These are phyloP conservation scores for Platysteira castanea DNA, from an alignment of 2,113 vertebrate genomes.

Conservation along the genomic window DNA sequence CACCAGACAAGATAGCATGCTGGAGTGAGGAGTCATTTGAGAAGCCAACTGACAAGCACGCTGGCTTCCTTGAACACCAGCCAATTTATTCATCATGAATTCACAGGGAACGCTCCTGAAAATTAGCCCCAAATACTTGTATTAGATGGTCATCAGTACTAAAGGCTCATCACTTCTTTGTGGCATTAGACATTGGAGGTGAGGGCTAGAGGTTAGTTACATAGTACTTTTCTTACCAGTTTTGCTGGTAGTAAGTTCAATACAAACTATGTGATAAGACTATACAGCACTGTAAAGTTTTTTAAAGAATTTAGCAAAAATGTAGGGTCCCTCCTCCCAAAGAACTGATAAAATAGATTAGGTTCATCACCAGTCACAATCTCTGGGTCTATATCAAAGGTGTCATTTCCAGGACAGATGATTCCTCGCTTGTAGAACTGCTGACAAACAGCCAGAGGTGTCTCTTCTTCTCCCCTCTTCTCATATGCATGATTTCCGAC, in stretches of 20 bases:
- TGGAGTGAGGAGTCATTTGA: neutral
- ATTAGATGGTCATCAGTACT: neutral
- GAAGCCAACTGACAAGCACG: neutral
- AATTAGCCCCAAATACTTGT: neutral
- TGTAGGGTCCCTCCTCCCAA: neutral
- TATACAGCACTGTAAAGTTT: neutral
- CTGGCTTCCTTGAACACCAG: neutral
- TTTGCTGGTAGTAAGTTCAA: neutral
- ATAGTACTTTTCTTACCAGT: neutral
- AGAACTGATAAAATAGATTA: neutral
- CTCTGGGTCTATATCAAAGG: conserved; percentile 87
- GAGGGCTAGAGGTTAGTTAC: neutral
- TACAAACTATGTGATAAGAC: neutral
- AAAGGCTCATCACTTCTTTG: neutral
- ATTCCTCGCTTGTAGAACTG: conserved; percentile 82
- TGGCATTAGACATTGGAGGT: neutral
- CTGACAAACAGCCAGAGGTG: conserved; percentile 84
- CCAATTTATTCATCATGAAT: neutral
- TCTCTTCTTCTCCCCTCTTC: conserved; percentile 62
- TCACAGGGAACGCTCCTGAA: neutral
- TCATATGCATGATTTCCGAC: conserved; percentile 88
- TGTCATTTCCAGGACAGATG: conserved; percentile 84
- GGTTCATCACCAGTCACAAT: conserved; percentile 81
- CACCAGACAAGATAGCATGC: neutral
- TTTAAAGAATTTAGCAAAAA: neutral